A percentile compares a stretch with the other conserved stretches of the same genome.
Evolutionary conservation across 2,113 vertebrate species (phyloP).

Genomic region (Aythya baeri): DNA sequence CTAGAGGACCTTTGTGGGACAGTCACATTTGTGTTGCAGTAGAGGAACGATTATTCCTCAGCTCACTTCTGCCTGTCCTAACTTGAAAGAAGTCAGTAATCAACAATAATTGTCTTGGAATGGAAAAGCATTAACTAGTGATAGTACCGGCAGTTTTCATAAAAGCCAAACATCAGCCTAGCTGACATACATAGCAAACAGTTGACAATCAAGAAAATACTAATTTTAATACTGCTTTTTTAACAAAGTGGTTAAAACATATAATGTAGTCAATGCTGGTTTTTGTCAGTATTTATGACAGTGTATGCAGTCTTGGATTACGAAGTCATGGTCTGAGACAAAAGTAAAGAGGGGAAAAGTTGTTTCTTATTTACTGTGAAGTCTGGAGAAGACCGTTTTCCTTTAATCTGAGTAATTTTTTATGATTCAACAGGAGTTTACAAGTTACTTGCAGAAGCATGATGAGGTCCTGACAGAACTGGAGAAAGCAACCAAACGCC

Average conservation of each 20-base stretch:
- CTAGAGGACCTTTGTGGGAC: background rate
- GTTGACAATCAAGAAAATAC: background rate
- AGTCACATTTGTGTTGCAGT: background rate
- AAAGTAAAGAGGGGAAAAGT: background rate
- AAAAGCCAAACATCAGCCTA: fast-evolving
- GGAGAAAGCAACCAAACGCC: conserved; percentile 86
- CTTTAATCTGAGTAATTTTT: too few relatives aligned
- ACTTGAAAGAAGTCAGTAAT: background rate
- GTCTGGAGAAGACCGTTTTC: background rate
- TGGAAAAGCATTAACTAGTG: too few relatives aligned
- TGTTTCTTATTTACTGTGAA: background rate
- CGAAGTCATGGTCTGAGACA: background rate
- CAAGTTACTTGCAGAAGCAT: conserved; percentile 86
- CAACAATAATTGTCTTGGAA: background rate
- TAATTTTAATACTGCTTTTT: background rate
- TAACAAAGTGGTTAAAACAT: background rate
- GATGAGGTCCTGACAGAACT: conserved; percentile 88
- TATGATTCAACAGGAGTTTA: conserved; percentile 80
- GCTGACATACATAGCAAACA: background rate
- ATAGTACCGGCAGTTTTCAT: background rate
- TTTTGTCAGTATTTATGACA: background rate
- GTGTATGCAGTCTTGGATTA: background rate
- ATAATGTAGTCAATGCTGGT: background rate
- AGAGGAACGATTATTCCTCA: background rate
- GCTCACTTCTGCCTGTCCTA: background rate